These are phyloP conservation scores for Anarsia innoxiella DNA, from an alignment of 2,888 invertebrate genomes.

Conservation along the genomic window DNA sequence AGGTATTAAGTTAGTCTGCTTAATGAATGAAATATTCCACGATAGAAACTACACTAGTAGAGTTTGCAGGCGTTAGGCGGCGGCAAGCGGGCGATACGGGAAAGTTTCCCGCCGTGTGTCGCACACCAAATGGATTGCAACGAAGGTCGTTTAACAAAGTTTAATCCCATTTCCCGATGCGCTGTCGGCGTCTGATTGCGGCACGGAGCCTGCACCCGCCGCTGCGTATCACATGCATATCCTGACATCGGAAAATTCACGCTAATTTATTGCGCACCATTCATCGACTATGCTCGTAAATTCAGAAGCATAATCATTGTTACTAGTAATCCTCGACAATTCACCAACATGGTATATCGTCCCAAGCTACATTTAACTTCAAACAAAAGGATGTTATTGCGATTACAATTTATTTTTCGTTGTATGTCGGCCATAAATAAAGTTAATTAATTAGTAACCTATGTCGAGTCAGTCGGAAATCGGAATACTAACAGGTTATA, in stretches of 20 bases:
- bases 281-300: constrained; percentile 38
- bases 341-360: constrained; percentile 1
- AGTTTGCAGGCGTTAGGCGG: too few species aligned
- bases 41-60: too few species aligned
- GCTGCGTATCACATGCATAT: not conserved
- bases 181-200: constrained; percentile 54
- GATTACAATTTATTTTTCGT: too few species aligned
- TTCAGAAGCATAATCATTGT: constrained; percentile 19
- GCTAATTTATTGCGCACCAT: constrained; percentile 45
- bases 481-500: too few species aligned
- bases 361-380: constrained; percentile 1
- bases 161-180: constrained; percentile 61
- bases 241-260: constrained; percentile 36
- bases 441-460: too few species aligned
- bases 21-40: too few species aligned
- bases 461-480: too few species aligned
- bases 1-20: too few species aligned
- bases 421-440: too few species aligned
- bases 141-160: constrained; percentile 68
- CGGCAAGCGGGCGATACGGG: too few species aligned
- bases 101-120: constrained; percentile 48
- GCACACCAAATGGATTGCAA: constrained; percentile 60
- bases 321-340: constrained; percentile 3
- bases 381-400: not conserved
- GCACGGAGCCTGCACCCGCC: constrained; percentile 23